Base-by-base conservation (phyloP, 1,140 invertebrate species). In the Eueides isabella region DNA sequence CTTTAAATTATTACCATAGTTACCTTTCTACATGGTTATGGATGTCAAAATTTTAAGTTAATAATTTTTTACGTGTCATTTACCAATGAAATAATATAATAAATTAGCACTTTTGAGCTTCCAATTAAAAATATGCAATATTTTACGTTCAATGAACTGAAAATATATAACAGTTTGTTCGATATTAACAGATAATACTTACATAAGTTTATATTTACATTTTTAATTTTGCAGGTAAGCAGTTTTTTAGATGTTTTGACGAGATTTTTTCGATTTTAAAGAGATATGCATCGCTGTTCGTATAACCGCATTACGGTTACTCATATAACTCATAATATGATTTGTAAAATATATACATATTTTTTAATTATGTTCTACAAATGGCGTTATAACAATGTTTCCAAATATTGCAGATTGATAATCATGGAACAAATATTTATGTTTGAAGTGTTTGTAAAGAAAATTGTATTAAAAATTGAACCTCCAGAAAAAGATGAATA, bases 341-440 rank as follows among this genome's bases (percentile, higher is more conserved):
- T n/a, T n/a, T n/a, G n/a, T n/a, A n/a, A n/a, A n/a, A n/a, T n/a
- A n/a, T n/a, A n/a, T n/a, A n/a, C n/a, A 44, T 44, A 19, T 0
- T 14, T 38, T 38, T 12, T 33, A 1, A 35, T 35, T n/a, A 44
- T 19, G 7, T 19, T 44, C n/a, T 19, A 6, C 0, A n/a, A 0
- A 38, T 0, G 5, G 14, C n/a, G 16, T 1, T 19, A 44, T 23
- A 19, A 55, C 2, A 55, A 55, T 14, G 11, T 55, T 9, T 26
- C 2, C 26, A 12, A 55, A 55, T 55, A 55, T 67, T 48, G 33
- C 61, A 74, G 61, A 14, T 69, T n/a, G 12, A 38, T 38, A 64
- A 72, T 19, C 11, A 92, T 92, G 89, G 91, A 93, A 31, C 91
- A 93, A 81, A 91, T 93, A 63, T 92, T 92, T 67, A 90, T 93